A percentile compares a stretch with the other conserved stretches of the same genome.
These are phyloP conservation scores for Dicranocentrus wangi DNA, from an alignment of 2,888 invertebrate species.

Conservation along the genomic window DNA sequence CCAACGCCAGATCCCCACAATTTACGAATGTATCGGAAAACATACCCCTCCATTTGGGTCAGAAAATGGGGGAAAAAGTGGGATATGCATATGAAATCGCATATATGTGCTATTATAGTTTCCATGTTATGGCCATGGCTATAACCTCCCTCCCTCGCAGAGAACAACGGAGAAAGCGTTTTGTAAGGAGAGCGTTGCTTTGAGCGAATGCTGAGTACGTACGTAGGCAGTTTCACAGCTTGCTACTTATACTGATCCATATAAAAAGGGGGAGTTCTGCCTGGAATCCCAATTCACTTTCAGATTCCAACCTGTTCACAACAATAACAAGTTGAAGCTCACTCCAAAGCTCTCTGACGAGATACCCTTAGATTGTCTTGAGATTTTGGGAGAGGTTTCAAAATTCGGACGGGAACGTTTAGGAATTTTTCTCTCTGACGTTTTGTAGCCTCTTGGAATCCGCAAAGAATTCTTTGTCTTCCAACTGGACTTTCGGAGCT, in stretches of 20 bases:
- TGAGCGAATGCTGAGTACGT: neutral
- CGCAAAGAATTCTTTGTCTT: slow-evolving; percentile 12
- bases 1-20: too few relatives aligned
- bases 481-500: slow-evolving; percentile 1
- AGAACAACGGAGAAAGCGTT: slow-evolving; percentile 9
- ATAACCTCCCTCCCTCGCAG: slow-evolving; percentile 46
- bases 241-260: slow-evolving; percentile 47
- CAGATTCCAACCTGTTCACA: slow-evolving; percentile 66
- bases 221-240: slow-evolving; percentile 21
- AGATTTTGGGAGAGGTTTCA: slow-evolving; percentile 22
- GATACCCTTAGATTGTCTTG: slow-evolving; percentile 14
- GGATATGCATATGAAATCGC: too few relatives aligned
- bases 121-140: too few relatives aligned
- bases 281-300: slow-evolving; percentile 63
- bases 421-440: slow-evolving; percentile 7
- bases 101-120: too few relatives aligned
- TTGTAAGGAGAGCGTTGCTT: slow-evolving; percentile 1
- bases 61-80: too few relatives aligned
- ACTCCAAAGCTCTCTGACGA: slow-evolving; percentile 8
- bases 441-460: slow-evolving; percentile 12
- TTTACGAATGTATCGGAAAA: too few relatives aligned
- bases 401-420: slow-evolving; percentile 18
- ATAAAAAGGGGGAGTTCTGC: slow-evolving; percentile 60
- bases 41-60: too few relatives aligned
- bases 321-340: slow-evolving; percentile 9